Evolutionary conservation across 2,113 vertebrate genomes (phyloP).

Genomic region (Nanorana parkeri): DNA sequence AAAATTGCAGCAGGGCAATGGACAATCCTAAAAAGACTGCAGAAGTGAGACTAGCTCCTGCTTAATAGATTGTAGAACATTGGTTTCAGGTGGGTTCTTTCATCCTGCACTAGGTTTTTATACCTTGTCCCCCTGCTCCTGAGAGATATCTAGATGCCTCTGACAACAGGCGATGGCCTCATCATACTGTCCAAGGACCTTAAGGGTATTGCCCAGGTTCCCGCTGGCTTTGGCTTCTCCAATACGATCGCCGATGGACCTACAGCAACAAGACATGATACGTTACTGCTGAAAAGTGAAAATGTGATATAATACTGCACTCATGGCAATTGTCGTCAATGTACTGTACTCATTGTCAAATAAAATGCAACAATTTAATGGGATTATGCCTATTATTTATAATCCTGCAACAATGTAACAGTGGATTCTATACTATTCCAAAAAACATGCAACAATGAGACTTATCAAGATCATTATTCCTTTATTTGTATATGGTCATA

Average conservation of each 20-base stretch:
- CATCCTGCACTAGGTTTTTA: neutral
- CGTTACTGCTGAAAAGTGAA: neutral
- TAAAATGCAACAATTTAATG: too few species aligned
- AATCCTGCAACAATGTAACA: too few species aligned
- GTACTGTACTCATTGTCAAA: too few species aligned
- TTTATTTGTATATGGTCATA: too few species aligned
- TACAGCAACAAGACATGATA: constrained; percentile 58
- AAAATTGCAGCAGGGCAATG: too few species aligned
- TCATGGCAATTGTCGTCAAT: neutral
- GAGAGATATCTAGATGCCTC: constrained; percentile 94
- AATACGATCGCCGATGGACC: constrained; percentile 93
- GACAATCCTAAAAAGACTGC: too few species aligned
- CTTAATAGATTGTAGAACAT: neutral
- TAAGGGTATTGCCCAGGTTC: constrained; percentile 95
- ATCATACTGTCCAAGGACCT: constrained; percentile 91
- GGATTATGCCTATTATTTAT: too few species aligned
- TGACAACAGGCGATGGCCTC: constrained; percentile 93
- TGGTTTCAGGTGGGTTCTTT: neutral
- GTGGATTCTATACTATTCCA: too few species aligned
- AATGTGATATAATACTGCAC: neutral
- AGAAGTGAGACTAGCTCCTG: neutral
- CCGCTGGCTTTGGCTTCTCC: constrained; percentile 97
- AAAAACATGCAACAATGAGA: too few species aligned
- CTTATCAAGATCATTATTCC: too few species aligned
- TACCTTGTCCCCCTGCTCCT: constrained; percentile 96